phyloP scores from a whole-genome alignment of 2,888 invertebrate genomes.

The Tubulanus polymorphus region DNA sequence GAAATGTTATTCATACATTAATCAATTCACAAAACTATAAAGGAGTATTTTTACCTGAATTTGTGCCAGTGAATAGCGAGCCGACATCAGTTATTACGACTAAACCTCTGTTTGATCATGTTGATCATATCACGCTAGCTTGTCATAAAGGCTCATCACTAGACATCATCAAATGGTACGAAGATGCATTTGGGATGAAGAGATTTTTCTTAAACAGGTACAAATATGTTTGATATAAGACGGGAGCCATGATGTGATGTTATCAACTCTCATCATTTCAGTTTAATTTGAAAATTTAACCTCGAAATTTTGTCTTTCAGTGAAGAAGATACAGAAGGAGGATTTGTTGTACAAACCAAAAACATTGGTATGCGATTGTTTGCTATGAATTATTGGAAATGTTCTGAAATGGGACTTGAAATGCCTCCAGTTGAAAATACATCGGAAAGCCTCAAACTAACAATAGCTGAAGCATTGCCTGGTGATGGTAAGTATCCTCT shows the following conservation, averaged over 20 bases:
- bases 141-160: constrained; percentile 44
- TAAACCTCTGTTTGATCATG: background rate
- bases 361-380: constrained; percentile 53
- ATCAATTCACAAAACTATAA: constrained; percentile 49
- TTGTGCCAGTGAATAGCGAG: constrained; percentile 19
- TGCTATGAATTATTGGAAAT: constrained; percentile 56
- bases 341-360: constrained; percentile 48
- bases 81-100: background rate
- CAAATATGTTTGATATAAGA: background rate
- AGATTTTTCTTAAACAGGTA: constrained; percentile 52
- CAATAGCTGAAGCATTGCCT: constrained; percentile 54
- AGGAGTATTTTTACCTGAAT: constrained; percentile 54
- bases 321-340: constrained; percentile 48
- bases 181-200: constrained; percentile 53
- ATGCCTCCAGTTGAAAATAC: constrained; percentile 8
- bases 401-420: constrained; percentile 48
- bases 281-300: background rate
- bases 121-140: constrained; percentile 55
- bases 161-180: constrained; percentile 53
- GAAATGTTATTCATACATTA: constrained; percentile 55
- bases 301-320: constrained; percentile 27
- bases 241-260: background rate
- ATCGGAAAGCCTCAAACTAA: constrained; percentile 45
- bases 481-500: constrained; percentile 29
- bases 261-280: background rate